A percentile compares a stretch with the other conserved stretches of the same genome.
Conservation (phyloP, 2,797 vertebrate genomes). For the Streptopelia turtur region DNA sequence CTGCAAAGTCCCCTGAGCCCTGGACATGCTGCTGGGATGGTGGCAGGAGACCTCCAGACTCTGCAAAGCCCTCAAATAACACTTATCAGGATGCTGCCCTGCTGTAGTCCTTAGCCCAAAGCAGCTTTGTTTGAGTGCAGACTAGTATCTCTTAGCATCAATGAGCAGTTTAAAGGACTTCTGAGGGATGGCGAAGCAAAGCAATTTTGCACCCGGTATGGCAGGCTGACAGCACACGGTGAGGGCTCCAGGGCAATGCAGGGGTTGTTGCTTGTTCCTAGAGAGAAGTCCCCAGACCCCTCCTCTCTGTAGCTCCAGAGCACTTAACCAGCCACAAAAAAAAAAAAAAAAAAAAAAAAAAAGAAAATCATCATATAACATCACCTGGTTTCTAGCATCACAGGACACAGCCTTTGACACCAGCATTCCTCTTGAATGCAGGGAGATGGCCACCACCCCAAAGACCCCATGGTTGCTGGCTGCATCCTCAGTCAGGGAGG, state of each 20-base stretch:
- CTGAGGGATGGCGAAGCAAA: background rate
- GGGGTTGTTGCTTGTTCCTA: background rate
- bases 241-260: background rate
- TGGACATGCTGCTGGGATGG: background rate
- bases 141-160: background rate
- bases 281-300: background rate
- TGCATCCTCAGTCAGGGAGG: background rate
- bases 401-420: background rate
- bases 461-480: background rate
- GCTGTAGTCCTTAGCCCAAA: background rate
- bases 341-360: background rate
- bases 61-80: background rate
- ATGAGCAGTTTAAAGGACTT: background rate
- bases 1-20: background rate
- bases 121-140: background rate
- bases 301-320: background rate
- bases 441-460: background rate
- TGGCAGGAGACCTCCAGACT: background rate
- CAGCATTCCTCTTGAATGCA: background rate
- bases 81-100: background rate
- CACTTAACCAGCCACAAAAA: background rate
- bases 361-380: background rate
- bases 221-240: background rate
- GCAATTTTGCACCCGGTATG: background rate
- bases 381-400: background rate